phyloP scores from a whole-genome alignment of 1,140 invertebrate genomes.

The Ostrea edulis region DNA sequence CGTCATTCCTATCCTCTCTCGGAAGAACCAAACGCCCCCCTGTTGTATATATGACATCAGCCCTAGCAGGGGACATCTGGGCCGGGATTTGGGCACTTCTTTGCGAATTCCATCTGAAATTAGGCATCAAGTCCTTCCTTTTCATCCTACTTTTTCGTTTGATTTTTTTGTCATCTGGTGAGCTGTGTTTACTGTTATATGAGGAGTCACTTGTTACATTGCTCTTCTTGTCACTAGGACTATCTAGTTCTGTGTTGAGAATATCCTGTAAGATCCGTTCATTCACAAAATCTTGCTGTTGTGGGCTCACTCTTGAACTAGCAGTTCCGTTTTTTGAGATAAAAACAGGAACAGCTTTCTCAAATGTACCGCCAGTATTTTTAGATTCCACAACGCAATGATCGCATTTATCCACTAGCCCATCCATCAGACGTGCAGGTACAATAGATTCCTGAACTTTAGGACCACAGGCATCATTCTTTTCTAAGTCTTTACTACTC shows the following conservation, averaged over 20 bases:
- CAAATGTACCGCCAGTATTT: neutral
- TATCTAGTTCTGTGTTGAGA: slow-evolving; percentile 10
- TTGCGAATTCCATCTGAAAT: slow-evolving; percentile 55
- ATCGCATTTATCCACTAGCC: neutral
- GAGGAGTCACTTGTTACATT: neutral
- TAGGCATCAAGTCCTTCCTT: slow-evolving; percentile 47
- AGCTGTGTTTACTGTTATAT: neutral
- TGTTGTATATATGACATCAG: slow-evolving; percentile 52
- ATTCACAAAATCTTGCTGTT: slow-evolving; percentile 35
- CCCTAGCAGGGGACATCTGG: slow-evolving; percentile 62
- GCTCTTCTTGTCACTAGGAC: neutral
- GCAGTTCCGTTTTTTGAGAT: neutral
- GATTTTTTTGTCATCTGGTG: neutral
- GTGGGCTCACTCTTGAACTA: neutral
- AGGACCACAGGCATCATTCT: neutral
- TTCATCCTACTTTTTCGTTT: slow-evolving; percentile 33
- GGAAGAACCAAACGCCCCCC: neutral
- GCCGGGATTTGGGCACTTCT: slow-evolving; percentile 54
- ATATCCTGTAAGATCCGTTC: slow-evolving; percentile 28
- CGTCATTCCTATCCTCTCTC: no score
- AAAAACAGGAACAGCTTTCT: neutral
- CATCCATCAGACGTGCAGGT: neutral
- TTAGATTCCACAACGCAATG: neutral
- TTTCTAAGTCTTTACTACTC: neutral
- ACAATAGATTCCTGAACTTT: neutral